Base-by-base conservation (phyloP, 2,113 vertebrate genomes). In the Larimichthys crocea region DNA sequence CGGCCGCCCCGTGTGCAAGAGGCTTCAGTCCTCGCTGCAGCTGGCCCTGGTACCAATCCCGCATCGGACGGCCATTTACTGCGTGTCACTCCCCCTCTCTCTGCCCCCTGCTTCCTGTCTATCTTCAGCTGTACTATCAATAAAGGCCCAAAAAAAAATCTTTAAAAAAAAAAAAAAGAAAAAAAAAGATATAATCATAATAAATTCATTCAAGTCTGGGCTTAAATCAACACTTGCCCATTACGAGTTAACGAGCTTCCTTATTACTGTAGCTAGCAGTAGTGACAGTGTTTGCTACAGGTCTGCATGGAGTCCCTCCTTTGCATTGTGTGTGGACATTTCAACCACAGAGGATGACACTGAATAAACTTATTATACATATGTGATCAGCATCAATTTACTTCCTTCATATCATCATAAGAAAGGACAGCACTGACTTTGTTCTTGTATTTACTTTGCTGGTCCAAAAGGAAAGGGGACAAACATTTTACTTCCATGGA, bases 401-500 rank as follows among this genome's bases (percentile, higher is more conserved):
- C 42, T 59, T 29, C 14, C n/a, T 68, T 61, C 22, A 55, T 68
- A 49, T 17, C 11, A 20, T 60, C 7, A 49, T 31, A 49, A 68
- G 31, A 52, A 2, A n/a, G 10, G 67, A 63, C 55, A 42, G 1
- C 20, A 10, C 44, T 50, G 48, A 20, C 14, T 48, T 74, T 12
- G 10, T 57, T n/a, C 3, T 16, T 63, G 22, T 20, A 29, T 78
- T 67, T 62, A 19, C 53, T 79, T 29, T 20, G 48, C 46, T 52
- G 52, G 17, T 83, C 59, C 48, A 22, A 52, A 64, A 29, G 42
- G 12, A 60, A 53, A n/a, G 6, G 17, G n/a, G 44, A 52, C 8
- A 66, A 42, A 50, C 10, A 59, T 44, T 52, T 57, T 26, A 44
- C 26, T 55, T 68, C 67, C 26, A 62, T 56, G 53, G 15, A 63